Conservation (phyloP, 23 tunicate genomes). For the Ascidia mentula region DNA sequence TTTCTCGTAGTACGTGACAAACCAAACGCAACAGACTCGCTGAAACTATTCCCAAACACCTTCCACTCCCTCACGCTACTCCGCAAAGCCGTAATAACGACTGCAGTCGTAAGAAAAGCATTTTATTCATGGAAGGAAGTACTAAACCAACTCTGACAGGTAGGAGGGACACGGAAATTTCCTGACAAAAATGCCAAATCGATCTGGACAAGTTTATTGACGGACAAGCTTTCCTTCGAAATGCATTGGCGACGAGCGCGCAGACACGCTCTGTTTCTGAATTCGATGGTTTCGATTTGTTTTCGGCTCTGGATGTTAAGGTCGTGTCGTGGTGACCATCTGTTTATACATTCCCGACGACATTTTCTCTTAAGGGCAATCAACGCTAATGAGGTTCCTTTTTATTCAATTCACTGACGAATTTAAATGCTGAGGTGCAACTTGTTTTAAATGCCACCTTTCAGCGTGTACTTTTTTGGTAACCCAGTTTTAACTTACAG, state of each 20-base stretch:
- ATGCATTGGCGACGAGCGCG: not conserved
- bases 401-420: too few relatives aligned
- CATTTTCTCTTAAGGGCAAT: not conserved
- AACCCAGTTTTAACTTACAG: too few relatives aligned
- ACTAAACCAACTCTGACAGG: not conserved
- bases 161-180: not conserved
- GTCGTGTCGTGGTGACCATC: not conserved
- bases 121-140: not conserved
- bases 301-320: not conserved
- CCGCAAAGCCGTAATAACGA: too few relatives aligned
- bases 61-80: too few relatives aligned
- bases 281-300: not conserved
- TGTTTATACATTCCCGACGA: not conserved
- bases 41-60: too few relatives aligned
- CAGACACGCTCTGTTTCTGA: not conserved
- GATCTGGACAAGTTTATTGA: not conserved
- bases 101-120: not conserved
- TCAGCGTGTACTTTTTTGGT: too few relatives aligned
- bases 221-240: not conserved
- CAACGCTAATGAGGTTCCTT: too few relatives aligned
- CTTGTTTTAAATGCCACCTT: too few relatives aligned
- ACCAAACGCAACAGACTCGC: too few relatives aligned
- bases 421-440: too few relatives aligned
- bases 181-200: constrained; percentile 7
- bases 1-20: too few relatives aligned